Conservation (phyloP, 1,140 invertebrate species). For the Triops cancriformis region DNA sequence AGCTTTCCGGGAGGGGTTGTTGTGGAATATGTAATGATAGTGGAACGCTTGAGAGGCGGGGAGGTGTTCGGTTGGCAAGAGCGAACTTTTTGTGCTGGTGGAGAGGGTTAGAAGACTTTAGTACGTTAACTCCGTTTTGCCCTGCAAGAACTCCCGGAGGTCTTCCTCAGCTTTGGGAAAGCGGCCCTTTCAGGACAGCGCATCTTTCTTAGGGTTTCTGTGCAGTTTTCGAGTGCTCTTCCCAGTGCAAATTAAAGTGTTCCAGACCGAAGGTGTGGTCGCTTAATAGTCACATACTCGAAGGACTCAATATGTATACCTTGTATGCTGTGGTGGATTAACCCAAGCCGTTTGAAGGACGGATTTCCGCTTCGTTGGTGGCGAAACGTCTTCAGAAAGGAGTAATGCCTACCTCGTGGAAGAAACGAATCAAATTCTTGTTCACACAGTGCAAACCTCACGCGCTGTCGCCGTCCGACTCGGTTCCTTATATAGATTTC, state of each 20-base stretch:
- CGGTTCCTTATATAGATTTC: background rate
- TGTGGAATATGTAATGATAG: conserved; percentile 2
- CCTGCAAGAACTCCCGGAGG: background rate
- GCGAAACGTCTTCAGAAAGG: background rate
- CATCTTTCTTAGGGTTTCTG: too few species aligned
- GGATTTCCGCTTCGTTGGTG: conserved; percentile 2
- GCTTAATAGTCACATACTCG: background rate
- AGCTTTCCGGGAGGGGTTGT: background rate
- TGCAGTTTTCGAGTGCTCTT: too few species aligned
- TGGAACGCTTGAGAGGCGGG: background rate
- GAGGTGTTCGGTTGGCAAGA: background rate
- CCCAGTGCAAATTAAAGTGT: background rate
- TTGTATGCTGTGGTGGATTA: background rate
- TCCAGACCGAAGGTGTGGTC: background rate
- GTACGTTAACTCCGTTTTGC: background rate
- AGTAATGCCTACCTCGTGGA: background rate
- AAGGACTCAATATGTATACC: too few species aligned
- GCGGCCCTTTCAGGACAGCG: background rate
- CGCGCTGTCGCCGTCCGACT: background rate
- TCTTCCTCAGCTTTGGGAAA: background rate
- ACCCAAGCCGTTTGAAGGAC: background rate
- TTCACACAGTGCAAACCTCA: background rate
- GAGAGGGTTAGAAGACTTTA: background rate
- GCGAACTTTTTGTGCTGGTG: background rate
- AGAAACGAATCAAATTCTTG: background rate